A percentile compares a stretch with the other conserved stretches of the same genome.
phyloP scores from a whole-genome alignment of 2,797 vertebrate species.

The Leptoclinus maculatus region DNA sequence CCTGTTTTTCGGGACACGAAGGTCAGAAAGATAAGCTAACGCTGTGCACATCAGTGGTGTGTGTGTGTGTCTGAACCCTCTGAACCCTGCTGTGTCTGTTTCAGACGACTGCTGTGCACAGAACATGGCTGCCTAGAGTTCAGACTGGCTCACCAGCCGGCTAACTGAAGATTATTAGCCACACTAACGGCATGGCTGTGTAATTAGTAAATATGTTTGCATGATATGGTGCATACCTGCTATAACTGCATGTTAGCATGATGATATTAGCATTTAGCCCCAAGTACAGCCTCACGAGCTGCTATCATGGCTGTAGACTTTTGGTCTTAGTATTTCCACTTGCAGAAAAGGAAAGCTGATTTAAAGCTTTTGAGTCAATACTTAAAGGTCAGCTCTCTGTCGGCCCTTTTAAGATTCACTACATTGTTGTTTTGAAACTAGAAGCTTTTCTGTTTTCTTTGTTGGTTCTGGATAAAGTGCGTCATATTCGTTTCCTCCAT shows the following conservation, averaged over 20 bases:
- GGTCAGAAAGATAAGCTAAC: conserved; percentile 33
- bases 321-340: neutral
- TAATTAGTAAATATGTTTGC: neutral
- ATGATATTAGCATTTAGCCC: neutral
- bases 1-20: conserved; percentile 39
- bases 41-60: conserved; percentile 25
- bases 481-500: neutral
- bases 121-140: conserved; percentile 12
- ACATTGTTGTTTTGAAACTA: neutral
- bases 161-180: neutral
- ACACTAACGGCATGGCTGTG: too few species aligned
- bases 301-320: neutral
- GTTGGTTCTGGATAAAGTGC: neutral
- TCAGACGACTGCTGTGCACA: neutral
- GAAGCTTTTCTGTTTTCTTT: neutral
- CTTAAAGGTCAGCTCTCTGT: neutral
- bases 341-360: neutral
- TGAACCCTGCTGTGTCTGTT: conserved; percentile 48
- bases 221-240: neutral
- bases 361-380: neutral
- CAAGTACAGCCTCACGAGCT: too few species aligned
- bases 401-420: neutral
- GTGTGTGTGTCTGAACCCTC: conserved; percentile 22
- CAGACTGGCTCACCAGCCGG: neutral
- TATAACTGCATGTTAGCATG: neutral